Evolutionary conservation across 2,113 vertebrate species (phyloP), one percentile per base, ranked within the genome.

Genomic region (Hemibagrus wyckioides): DNA sequence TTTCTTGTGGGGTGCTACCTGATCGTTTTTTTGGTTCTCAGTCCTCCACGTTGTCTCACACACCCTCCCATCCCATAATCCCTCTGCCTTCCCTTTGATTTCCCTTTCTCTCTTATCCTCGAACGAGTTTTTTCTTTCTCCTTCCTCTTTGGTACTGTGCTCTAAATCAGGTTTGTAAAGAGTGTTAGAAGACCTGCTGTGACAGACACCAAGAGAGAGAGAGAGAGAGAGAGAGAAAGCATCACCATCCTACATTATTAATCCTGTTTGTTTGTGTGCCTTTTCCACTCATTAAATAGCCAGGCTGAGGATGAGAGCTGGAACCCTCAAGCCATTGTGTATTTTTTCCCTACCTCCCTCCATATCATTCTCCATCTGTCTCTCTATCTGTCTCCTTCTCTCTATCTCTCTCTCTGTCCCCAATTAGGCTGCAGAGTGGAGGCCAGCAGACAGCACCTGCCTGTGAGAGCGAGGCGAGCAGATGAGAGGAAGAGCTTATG

Each of bases 261-360:
- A 88, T 89, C 90, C 59, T 88, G 87, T 91, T 89, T 89, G 90
- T 86, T 91, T 89, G 80, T 86, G 77, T 81, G 84, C 83, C 88
- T 88, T 76, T 80, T 83, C 87, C 85, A 76, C 77, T 87, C 87
- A 88, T 88, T 90, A 88, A 87, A 80, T 63, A 79, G 82, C 77
- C 65, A 67, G 33, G 75, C 84, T 71, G 79, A 82, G 33, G 86
- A 86, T 89, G 87, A 88, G 85, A 84, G 15, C 85, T 81, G 76
- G 57, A 89, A 80, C 44, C 81, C 86, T 90, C 65, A 77, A 77
- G 85, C 85, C 73, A 54, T 83, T 86, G 61, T 82, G 75, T 65
- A 84, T 88, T 88, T 85, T 71, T 69, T 82, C 80, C 36, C 86
- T 87, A 85, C 69, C 86, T 86, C 82, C 82, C 65, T 84, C 21